A percentile compares a stretch with the other conserved stretches of the same genome.
These are phyloP conservation scores for Trachops cirrhosus DNA, from an alignment of 2,797 vertebrate genomes.

Conservation along the genomic window DNA sequence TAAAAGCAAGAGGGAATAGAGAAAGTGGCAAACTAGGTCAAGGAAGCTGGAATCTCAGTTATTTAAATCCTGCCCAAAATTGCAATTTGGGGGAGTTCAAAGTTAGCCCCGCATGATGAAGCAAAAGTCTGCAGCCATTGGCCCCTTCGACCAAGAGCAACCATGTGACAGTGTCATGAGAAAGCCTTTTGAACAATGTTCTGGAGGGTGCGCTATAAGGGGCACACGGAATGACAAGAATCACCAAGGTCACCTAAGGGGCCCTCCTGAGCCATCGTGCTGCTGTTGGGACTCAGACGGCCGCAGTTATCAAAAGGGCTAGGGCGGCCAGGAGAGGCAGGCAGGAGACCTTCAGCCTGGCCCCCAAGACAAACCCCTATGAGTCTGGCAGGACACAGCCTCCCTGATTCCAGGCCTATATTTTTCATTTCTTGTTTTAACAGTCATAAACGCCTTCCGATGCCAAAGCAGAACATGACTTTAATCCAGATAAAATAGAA, in stretches of 20 bases:
- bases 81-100: slow-evolving; percentile 35
- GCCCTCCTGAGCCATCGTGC: not conserved
- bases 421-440: slow-evolving; percentile 81
- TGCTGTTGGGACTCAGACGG: not conserved
- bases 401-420: slow-evolving; percentile 75
- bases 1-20: slow-evolving; percentile 34
- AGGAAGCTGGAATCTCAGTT: slow-evolving; percentile 46
- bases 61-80: slow-evolving; percentile 44
- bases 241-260: not conserved
- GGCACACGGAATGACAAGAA: not conserved
- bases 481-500: slow-evolving; percentile 84
- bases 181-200: not conserved
- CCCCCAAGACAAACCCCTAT: slow-evolving; percentile 57
- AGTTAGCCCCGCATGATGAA: slow-evolving; percentile 1
- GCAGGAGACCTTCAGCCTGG: slow-evolving; percentile 38
- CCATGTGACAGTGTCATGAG: not conserved
- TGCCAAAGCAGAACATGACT: slow-evolving; percentile 80
- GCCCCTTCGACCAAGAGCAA: not conserved
- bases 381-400: slow-evolving; percentile 68
- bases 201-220: not conserved
- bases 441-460: slow-evolving; percentile 80
- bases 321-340: not conserved
- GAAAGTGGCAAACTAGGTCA: slow-evolving; percentile 40
- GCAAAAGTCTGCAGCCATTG: not conserved
- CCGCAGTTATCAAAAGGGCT: not conserved